These are phyloP conservation scores for Lucifuga dentata DNA, from an alignment of 2,113 vertebrate species.

Conservation along the genomic window DNA sequence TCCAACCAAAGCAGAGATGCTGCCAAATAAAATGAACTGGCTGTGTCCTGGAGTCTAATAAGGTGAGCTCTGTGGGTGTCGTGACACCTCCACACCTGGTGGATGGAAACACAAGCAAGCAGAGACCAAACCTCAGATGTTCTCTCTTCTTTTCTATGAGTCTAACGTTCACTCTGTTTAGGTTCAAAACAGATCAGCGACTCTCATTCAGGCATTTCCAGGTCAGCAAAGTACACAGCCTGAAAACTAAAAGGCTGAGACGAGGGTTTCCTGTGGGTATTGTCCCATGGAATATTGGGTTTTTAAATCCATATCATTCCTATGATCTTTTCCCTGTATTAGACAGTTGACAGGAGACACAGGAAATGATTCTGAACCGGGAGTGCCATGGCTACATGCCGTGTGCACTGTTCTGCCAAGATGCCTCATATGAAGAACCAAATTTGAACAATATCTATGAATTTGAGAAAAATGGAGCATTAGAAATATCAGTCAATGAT, in stretches of 20 bases:
- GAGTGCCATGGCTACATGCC: no score
- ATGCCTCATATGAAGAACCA: no score
- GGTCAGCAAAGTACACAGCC: slow-evolving; percentile 46
- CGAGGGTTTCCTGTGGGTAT: slow-evolving; percentile 8
- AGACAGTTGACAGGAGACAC: no score
- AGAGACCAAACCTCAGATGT: slow-evolving; percentile 11
- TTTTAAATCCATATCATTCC: no score
- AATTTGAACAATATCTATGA: background rate
- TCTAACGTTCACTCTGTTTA: slow-evolving; percentile 30
- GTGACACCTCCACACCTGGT: slow-evolving; percentile 45
- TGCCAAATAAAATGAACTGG: slow-evolving; percentile 61
- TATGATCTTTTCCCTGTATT: no score
- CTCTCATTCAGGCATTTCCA: slow-evolving; percentile 48
- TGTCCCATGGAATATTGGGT: background rate
- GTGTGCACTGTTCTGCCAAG: no score
- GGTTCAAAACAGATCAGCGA: slow-evolving; percentile 35
- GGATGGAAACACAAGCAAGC: slow-evolving; percentile 39
- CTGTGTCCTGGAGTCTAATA: slow-evolving; percentile 59
- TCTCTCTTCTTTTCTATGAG: slow-evolving; percentile 20
- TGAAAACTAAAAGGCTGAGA: slow-evolving; percentile 23
- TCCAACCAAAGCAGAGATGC: slow-evolving; percentile 39
- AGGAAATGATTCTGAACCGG: no score
- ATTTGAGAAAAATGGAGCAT: background rate
- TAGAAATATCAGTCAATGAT: background rate
- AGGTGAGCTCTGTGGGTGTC: slow-evolving; percentile 54